Percentiles rank a stretch among this genome's conserved stretches.
Conservation (phyloP, 2,113 vertebrate genomes). For the Neopipo cinnamomea region DNA sequence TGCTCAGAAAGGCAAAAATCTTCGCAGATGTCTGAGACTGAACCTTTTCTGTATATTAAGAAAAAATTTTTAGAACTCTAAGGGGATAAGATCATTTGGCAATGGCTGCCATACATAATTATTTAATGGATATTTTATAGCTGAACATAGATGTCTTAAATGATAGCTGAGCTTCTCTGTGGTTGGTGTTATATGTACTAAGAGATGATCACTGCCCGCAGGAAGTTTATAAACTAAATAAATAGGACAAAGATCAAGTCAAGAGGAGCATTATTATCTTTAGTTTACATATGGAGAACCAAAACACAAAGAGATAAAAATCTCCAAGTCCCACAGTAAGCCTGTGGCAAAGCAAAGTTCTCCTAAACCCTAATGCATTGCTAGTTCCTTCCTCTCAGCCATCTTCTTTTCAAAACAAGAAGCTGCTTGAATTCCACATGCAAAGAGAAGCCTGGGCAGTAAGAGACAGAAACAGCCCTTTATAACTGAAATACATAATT, state of each 20-base stretch:
- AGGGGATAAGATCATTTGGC: not conserved
- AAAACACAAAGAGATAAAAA: not conserved
- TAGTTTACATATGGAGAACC: not conserved
- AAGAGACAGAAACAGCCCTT: not conserved
- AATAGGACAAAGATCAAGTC: constrained; percentile 26
- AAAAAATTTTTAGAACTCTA: not conserved
- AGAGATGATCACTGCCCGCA: not conserved
- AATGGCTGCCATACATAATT: not conserved
- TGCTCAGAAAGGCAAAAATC: not conserved
- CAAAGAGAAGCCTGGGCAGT: not conserved
- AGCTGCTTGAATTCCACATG: not conserved
- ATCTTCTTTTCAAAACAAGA: not conserved
- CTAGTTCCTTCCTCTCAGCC: not conserved
- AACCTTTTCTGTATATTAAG: not conserved
- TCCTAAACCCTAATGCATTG: not conserved
- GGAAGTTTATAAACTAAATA: constrained; percentile 33
- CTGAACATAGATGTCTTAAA: not conserved
- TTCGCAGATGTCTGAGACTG: not conserved
- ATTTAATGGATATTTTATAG: constrained; percentile 23
- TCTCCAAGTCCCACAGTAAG: not conserved
- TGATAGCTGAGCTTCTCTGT: constrained; percentile 5
- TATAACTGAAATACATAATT: not conserved
- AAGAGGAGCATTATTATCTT: constrained; percentile 30
- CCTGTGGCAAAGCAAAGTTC: not conserved
- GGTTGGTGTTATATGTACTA: not conserved